Conservation (phyloP, 2,888 invertebrate genomes). For the Urechis unicinctus region DNA sequence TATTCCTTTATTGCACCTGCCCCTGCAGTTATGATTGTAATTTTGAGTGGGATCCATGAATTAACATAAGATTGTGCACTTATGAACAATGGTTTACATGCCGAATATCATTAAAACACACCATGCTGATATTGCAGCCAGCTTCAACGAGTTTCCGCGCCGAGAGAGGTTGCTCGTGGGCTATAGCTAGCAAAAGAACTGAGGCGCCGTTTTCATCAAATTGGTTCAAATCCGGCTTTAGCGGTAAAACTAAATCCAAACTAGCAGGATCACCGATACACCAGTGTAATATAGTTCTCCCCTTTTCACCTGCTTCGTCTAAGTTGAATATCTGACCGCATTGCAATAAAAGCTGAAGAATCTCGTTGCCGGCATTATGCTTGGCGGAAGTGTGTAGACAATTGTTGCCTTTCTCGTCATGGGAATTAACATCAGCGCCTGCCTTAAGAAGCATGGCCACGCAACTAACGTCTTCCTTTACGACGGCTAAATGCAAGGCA, state of each 20-base stretch:
- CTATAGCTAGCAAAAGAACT: slow-evolving; percentile 17
- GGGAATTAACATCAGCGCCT: slow-evolving; percentile 8
- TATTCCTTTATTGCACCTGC: too few relatives aligned
- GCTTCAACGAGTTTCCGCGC: slow-evolving; percentile 14
- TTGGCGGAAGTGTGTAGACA: slow-evolving; percentile 14
- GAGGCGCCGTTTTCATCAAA: slow-evolving; percentile 17
- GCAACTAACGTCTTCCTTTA: slow-evolving; percentile 6
- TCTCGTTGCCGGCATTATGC: slow-evolving; percentile 9
- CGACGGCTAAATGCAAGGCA: slow-evolving; percentile 17
- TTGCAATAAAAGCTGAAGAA: slow-evolving; percentile 8
- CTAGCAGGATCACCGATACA: slow-evolving; percentile 14
- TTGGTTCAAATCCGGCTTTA: slow-evolving; percentile 6
- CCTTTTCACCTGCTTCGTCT: slow-evolving; percentile 6
- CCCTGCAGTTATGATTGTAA: too few relatives aligned
- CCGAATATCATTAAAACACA: neutral
- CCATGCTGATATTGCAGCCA: slow-evolving; percentile 11
- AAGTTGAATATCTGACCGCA: slow-evolving; percentile 9
- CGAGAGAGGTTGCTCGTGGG: slow-evolving; percentile 16
- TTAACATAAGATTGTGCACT: too few relatives aligned
- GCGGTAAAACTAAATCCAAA: slow-evolving; percentile 7
- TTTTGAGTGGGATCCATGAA: too few relatives aligned
- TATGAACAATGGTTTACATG: neutral
- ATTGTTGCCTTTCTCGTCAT: slow-evolving; percentile 11
- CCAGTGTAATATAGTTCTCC: slow-evolving; percentile 17
- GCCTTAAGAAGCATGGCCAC: slow-evolving; percentile 11